phyloP scores from a whole-genome alignment of 2,888 invertebrate genomes.

The Cheilosia vulpina region DNA sequence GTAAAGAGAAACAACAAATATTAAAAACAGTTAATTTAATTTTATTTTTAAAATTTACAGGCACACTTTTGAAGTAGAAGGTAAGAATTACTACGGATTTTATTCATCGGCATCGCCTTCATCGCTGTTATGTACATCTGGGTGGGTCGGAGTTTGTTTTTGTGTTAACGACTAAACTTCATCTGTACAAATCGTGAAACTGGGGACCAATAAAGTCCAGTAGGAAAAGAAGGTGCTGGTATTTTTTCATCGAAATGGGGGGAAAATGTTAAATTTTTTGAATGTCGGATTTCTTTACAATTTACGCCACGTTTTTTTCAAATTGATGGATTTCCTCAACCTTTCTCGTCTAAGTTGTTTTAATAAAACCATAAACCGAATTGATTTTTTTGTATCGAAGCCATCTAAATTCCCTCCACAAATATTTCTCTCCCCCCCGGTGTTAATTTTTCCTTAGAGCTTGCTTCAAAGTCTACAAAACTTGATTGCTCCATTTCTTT shows the following conservation, averaged over 20 bases:
- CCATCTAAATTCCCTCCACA: constrained; percentile 21
- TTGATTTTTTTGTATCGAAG: constrained; percentile 17
- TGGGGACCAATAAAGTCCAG: constrained; percentile 16
- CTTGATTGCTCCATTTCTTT: too few relatives aligned
- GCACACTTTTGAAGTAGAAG: too few relatives aligned
- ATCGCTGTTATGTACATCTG: too few relatives aligned
- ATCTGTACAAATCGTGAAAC: constrained; percentile 21
- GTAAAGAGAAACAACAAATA: too few relatives aligned
- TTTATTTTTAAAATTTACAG: too few relatives aligned
- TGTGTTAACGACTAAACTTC: constrained; percentile 22
- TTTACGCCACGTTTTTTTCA: constrained; percentile 9
- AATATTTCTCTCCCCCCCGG: neutral
- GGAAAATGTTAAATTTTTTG: too few relatives aligned
- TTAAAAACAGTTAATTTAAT: too few relatives aligned
- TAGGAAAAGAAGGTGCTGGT: constrained; percentile 25
- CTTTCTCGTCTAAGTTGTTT: constrained; percentile 19
- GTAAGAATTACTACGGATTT: too few relatives aligned
- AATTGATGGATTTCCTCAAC: constrained; percentile 25
- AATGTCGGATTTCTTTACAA: too few relatives aligned
- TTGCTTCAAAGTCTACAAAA: neutral
- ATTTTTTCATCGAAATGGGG: constrained; percentile 16
- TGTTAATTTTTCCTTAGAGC: constrained; percentile 9
- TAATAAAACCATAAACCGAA: constrained; percentile 28
- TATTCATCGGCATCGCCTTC: too few relatives aligned
- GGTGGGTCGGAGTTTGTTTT: neutral